phyloP scores from a whole-genome alignment of 2,797 vertebrate genomes.

The Falco peregrinus region DNA sequence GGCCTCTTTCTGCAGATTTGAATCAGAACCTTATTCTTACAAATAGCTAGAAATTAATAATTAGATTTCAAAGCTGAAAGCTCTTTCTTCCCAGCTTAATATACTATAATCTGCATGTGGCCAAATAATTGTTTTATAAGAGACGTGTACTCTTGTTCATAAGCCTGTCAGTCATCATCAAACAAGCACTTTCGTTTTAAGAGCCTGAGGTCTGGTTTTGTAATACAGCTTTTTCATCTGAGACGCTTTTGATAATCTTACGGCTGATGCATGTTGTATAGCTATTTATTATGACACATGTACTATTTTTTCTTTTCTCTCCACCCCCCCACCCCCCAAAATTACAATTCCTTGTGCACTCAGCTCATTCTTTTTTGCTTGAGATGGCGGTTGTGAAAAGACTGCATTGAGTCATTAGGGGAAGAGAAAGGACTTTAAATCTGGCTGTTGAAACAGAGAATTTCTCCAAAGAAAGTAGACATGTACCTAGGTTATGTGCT shows the following conservation, averaged over 20 bases:
- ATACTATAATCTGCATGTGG: background rate
- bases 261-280: background rate
- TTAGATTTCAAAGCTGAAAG: conserved; percentile 36
- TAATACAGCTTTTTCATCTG: conserved; percentile 27
- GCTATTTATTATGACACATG: conserved; percentile 12
- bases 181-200: conserved; percentile 9
- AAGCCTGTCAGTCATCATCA: conserved; percentile 20
- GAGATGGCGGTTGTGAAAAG: conserved; percentile 30
- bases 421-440: conserved; percentile 9
- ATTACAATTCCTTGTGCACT: background rate
- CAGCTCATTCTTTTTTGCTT: conserved; percentile 7
- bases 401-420: conserved; percentile 10
- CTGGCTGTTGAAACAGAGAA: background rate
- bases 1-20: background rate
- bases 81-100: conserved; percentile 6
- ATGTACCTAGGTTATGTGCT: background rate
- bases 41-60: conserved; percentile 40
- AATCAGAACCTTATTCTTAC: conserved; percentile 11
- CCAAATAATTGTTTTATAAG: conserved; percentile 29
- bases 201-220: conserved; percentile 15
- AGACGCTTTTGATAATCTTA: background rate
- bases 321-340: background rate
- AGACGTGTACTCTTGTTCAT: background rate
- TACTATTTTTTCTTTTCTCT: background rate
- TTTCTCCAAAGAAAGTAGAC: background rate